These are phyloP conservation scores for Prinia subflava DNA, from an alignment of 2,113 vertebrate genomes.

Conservation along the genomic window DNA sequence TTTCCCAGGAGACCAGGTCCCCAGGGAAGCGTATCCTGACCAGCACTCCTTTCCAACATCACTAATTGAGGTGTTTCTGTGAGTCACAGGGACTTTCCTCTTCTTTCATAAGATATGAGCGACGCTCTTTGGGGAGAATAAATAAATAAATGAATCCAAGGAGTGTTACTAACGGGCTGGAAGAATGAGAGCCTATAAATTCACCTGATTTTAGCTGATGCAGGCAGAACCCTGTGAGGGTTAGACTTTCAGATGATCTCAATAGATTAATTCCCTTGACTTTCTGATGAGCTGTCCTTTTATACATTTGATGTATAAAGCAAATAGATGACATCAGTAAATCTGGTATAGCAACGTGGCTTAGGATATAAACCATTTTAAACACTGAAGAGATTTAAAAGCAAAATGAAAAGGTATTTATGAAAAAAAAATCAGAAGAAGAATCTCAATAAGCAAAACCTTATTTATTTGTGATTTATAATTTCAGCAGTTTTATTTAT, in stretches of 20 bases:
- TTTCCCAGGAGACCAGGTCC: slow-evolving; percentile 25
- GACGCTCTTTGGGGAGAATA: neutral
- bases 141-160: neutral
- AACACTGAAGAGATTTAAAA: neutral
- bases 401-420: neutral
- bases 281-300: neutral
- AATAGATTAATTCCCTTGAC: neutral
- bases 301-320: neutral
- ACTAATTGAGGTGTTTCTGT: slow-evolving; percentile 40
- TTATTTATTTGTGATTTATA: slow-evolving; percentile 29
- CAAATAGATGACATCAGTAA: neutral
- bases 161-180: neutral
- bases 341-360: neutral
- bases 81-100: slow-evolving; percentile 61
- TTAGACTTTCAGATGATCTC: neutral
- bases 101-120: slow-evolving; percentile 32
- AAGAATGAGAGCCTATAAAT: neutral
- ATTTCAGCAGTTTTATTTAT: neutral
- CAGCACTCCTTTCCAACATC: neutral
- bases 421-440: neutral
- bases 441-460: neutral
- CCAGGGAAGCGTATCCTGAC: neutral
- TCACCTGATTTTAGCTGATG: neutral
- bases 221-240: neutral
- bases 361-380: neutral